Percentiles rank a stretch among this genome's conserved stretches.
These are phyloP conservation scores for Arothron firmamentum DNA, from an alignment of 2,113 vertebrate genomes.

Conservation along the genomic window DNA sequence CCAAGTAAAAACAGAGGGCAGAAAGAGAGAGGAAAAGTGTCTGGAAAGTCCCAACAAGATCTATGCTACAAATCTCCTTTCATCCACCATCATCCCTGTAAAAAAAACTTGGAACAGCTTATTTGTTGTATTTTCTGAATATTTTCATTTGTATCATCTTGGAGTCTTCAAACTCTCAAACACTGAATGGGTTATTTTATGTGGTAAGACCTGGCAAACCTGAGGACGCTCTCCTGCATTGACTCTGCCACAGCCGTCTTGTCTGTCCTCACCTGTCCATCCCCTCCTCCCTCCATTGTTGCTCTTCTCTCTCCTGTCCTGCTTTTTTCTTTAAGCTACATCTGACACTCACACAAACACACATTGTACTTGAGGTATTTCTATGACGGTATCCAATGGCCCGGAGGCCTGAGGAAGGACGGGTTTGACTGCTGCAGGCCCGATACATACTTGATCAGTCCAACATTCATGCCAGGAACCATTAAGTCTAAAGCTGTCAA, in stretches of 20 bases:
- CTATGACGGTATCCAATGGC: slow-evolving; percentile 53
- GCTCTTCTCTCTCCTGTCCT: not conserved
- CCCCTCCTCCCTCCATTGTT: slow-evolving; percentile 19
- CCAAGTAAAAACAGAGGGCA: not conserved
- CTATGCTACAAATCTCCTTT: not conserved
- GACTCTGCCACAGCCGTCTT: slow-evolving; percentile 26
- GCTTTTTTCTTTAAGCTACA: slow-evolving; percentile 4
- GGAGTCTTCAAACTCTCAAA: slow-evolving; percentile 4
- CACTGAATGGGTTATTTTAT: slow-evolving; percentile 18
- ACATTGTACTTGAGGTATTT: not conserved
- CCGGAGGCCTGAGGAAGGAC: slow-evolving; percentile 60
- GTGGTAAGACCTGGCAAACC: slow-evolving; percentile 35
- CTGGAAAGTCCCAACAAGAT: not conserved
- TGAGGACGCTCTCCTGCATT: slow-evolving; percentile 28
- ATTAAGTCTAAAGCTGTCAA: slow-evolving; percentile 57
- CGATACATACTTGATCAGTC: slow-evolving; percentile 60
- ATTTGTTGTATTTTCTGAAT: slow-evolving; percentile 18
- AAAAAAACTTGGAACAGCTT: not conserved
- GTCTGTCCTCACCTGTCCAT: slow-evolving; percentile 17
- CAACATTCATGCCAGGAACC: slow-evolving; percentile 58
- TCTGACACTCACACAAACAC: slow-evolving; percentile 11
- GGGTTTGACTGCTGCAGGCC: slow-evolving; percentile 64
- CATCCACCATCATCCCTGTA: not conserved
- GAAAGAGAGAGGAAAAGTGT: not conserved
- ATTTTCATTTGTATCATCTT: slow-evolving; percentile 22